Conservation (phyloP, 2,888 invertebrate genomes). For the Cantharis rustica region DNA sequence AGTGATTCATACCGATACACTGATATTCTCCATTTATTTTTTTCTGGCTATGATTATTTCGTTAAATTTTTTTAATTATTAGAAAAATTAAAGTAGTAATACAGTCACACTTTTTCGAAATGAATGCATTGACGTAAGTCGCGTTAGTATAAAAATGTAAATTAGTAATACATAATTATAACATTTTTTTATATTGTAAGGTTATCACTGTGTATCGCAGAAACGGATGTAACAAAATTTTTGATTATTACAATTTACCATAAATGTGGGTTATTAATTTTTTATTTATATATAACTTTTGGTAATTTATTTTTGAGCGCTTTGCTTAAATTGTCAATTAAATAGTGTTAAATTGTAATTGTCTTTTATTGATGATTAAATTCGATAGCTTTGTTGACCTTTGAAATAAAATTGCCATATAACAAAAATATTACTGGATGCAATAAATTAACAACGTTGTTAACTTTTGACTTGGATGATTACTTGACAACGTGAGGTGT, state of each 20-base stretch:
- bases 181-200: neutral
- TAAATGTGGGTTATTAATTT: neutral
- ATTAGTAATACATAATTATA: neutral
- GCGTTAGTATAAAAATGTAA: neutral
- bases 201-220: neutral
- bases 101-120: neutral
- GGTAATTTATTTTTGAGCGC: neutral
- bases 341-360: neutral
- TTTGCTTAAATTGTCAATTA: neutral
- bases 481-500: neutral
- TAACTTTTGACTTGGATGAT: neutral
- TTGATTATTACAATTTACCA: neutral
- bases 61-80: no score
- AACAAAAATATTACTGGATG: neutral
- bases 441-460: neutral
- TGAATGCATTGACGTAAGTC: neutral
- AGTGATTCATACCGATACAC: no score
- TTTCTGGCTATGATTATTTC: no score
- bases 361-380: neutral
- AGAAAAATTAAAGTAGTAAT: neutral
- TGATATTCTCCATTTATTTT: no score
- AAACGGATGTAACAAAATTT: neutral
- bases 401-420: neutral
- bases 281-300: neutral
- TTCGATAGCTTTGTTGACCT: neutral